A percentile compares a stretch with the other conserved stretches of the same genome.
These are phyloP conservation scores for Dryobota labecula DNA, from an alignment of 2,888 invertebrate species.

Conservation along the genomic window DNA sequence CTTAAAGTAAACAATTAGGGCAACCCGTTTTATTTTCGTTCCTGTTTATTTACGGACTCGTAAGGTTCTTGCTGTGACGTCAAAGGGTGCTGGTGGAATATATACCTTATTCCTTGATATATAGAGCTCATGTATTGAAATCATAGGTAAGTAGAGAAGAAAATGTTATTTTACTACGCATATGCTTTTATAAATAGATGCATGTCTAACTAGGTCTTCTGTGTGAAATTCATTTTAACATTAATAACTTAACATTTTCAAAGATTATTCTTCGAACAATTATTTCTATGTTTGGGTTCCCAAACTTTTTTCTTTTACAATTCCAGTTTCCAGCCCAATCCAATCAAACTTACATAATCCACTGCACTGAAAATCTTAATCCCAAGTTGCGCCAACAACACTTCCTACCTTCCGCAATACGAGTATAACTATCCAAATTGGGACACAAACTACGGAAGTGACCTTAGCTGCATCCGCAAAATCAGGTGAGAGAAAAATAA, in stretches of 20 bases:
- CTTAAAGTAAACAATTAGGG: conserved; percentile 75
- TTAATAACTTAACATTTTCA: not conserved
- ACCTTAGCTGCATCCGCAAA: conserved; percentile 12
- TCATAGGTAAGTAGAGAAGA: not conserved
- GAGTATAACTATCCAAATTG: conserved; percentile 18
- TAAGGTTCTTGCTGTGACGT: conserved; percentile 68
- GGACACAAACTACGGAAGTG: conserved; percentile 17
- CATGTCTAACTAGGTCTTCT: conserved; percentile 11
- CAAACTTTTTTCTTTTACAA: not conserved
- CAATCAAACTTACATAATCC: not conserved
- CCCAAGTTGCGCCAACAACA: not conserved
- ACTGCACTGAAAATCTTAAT: conserved; percentile 2
- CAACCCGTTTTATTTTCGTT: conserved; percentile 74
- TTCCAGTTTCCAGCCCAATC: not conserved
- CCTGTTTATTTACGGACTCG: conserved; percentile 71
- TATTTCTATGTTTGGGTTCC: not conserved
- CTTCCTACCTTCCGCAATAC: not conserved
- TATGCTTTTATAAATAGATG: conserved; percentile 23
- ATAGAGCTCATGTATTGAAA: conserved; percentile 23
- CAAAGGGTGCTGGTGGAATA: conserved; percentile 58
- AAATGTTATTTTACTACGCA: conserved; percentile 22
- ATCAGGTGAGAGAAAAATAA: conserved; percentile 26
- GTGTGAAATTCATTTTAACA: conserved; percentile 10
- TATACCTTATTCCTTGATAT: conserved; percentile 46
- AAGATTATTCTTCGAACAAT: not conserved